Evolutionary conservation across 2,113 vertebrate genomes (phyloP).

Genomic region (Nannobrachium achirus): DNA sequence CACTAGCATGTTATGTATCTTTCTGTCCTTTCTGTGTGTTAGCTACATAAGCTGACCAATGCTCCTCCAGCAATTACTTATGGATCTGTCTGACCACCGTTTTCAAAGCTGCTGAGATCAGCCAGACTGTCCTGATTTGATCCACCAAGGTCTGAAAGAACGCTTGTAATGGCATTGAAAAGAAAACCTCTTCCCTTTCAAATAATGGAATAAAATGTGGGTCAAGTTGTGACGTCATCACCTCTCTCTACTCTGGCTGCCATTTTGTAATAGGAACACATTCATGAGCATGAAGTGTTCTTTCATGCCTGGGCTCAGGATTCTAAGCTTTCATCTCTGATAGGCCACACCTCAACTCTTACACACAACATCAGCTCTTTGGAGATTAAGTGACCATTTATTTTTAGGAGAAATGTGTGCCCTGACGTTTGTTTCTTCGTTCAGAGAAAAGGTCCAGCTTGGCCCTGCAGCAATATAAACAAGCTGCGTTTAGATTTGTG

Average conservation of each 20-base stretch:
- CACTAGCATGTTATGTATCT: conserved; percentile 29
- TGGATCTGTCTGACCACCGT: conserved; percentile 36
- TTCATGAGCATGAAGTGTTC: neutral
- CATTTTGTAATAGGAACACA: conserved; percentile 51
- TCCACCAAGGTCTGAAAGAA: conserved; percentile 33
- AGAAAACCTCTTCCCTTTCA: conserved; percentile 44
- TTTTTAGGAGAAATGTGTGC: conserved; percentile 10
- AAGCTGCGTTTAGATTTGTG: conserved; percentile 40
- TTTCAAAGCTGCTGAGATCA: conserved; percentile 51
- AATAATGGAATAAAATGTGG: conserved; percentile 60
- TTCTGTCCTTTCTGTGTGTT: conserved; percentile 32
- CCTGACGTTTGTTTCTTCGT: conserved; percentile 38
- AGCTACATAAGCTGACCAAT: conserved; percentile 26
- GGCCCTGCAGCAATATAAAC: conserved; percentile 23
- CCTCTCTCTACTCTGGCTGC: conserved; percentile 43
- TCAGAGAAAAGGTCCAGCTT: conserved; percentile 25
- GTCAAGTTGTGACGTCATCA: conserved; percentile 63
- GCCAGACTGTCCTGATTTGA: conserved; percentile 44
- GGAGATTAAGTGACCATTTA: conserved; percentile 18
- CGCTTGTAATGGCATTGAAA: conserved; percentile 38
- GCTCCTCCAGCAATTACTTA: conserved; percentile 21
- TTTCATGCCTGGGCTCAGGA: neutral
- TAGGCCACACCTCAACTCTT: neutral
- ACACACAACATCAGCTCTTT: neutral
- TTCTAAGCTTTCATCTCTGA: neutral